These are phyloP conservation scores for Caenorhabditis becei DNA, from an alignment of 2,888 invertebrate genomes.

Conservation along the genomic window DNA sequence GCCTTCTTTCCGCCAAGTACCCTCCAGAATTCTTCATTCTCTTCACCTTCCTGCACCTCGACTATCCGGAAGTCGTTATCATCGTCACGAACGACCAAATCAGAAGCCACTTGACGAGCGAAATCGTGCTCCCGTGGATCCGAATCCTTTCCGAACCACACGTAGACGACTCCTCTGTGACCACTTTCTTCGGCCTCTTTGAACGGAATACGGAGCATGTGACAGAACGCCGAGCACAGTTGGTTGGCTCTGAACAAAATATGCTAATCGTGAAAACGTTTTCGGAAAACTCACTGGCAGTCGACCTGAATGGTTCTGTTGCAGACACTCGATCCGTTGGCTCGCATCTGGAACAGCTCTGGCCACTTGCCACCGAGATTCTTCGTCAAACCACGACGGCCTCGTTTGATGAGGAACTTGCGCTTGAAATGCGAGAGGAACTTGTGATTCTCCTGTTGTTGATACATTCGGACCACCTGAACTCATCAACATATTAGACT, in stretches of 20 bases:
- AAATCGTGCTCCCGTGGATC: constrained; percentile 63
- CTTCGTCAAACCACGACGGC: constrained; percentile 82
- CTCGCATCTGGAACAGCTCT: constrained; percentile 94
- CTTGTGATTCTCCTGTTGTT: constrained; percentile 98
- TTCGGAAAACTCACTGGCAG: constrained; percentile 64
- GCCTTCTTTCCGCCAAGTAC: constrained; percentile 76
- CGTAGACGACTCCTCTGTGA: constrained; percentile 66
- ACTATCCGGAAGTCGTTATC: constrained; percentile 70
- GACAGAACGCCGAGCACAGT: constrained; percentile 97
- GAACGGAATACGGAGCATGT: constrained; percentile 81
- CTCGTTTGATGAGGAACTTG: constrained; percentile 93
- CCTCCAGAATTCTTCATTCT: constrained; percentile 78
- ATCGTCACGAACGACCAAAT: constrained; percentile 75
- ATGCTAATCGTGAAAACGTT: neutral
- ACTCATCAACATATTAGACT: constrained; percentile 82
- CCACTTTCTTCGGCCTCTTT: constrained; percentile 58
- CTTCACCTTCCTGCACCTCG: constrained; percentile 77
- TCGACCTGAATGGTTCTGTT: constrained; percentile 85
- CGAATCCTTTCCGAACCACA: constrained; percentile 69
- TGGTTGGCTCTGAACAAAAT: constrained; percentile 87
- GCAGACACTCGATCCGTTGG: constrained; percentile 95
- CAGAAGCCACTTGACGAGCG: constrained; percentile 74
- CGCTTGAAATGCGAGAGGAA: constrained; percentile 97
- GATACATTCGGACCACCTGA: constrained; percentile 89
- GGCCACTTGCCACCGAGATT: constrained; percentile 83